phyloP scores from a whole-genome alignment of 92 coral and sea anemone species.

The Porites divaricata region DNA sequence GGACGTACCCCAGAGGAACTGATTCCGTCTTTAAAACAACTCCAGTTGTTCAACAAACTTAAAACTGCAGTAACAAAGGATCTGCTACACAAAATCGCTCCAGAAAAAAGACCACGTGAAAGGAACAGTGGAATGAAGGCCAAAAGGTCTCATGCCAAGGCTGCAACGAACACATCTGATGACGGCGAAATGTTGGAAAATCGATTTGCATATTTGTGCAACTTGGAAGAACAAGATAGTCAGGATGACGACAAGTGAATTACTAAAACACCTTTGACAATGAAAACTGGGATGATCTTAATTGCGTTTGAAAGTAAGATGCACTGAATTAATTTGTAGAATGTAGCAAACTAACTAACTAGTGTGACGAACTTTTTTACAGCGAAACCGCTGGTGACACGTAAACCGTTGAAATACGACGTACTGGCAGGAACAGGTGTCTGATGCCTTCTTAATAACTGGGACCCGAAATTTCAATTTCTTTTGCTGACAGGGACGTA shows the following conservation, averaged over 20 bases:
- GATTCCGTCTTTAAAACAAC: not conserved
- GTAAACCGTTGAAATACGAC: too few species aligned
- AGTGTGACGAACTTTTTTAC: too few species aligned
- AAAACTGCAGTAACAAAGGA: not conserved
- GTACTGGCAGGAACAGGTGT: too few species aligned
- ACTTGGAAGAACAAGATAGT: not conserved
- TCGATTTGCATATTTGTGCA: constrained; percentile 7
- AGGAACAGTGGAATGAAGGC: not conserved
- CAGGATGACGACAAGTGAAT: not conserved
- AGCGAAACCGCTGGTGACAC: too few species aligned
- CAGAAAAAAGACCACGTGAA: not conserved
- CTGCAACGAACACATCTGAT: too few species aligned
- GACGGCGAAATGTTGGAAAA: not conserved
- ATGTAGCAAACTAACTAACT: too few species aligned
- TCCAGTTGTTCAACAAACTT: not conserved
- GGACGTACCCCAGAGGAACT: not conserved
- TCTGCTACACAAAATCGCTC: not conserved
- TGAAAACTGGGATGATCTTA: too few species aligned
- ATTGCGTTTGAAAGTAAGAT: too few species aligned
- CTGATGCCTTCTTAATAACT: too few species aligned
- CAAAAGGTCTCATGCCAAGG: not conserved
- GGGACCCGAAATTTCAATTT: too few species aligned
- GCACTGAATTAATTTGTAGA: too few species aligned
- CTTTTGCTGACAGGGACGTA: too few species aligned
- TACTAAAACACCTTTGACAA: not conserved